A percentile compares a stretch with the other conserved stretches of the same genome.
phyloP scores from a whole-genome alignment of 2,888 invertebrate genomes.

The Muscina levida region DNA sequence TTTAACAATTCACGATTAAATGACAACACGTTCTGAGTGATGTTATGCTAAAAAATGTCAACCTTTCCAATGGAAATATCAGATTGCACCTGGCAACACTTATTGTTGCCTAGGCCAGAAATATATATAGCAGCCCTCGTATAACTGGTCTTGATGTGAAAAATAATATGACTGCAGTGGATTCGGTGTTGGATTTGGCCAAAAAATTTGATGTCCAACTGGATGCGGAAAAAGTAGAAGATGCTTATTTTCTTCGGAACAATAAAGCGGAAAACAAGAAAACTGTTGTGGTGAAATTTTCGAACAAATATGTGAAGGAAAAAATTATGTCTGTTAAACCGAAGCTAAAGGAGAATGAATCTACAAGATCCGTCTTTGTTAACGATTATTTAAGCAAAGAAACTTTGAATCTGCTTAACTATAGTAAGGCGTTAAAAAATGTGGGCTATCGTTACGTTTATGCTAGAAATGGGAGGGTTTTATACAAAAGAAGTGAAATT shows the following conservation, averaged over 20 bases:
- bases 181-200: slow-evolving; percentile 1
- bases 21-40: no score
- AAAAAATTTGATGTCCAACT: slow-evolving; percentile 3
- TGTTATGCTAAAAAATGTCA: no score
- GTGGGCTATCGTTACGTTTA: slow-evolving; percentile 10
- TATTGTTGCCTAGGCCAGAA: no score
- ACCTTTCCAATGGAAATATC: no score
- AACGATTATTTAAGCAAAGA: neutral
- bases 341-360: neutral
- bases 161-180: neutral
- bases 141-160: neutral
- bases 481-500: slow-evolving; percentile 12
- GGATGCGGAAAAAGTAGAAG: slow-evolving; percentile 1
- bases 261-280: neutral
- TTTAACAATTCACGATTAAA: no score
- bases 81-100: no score
- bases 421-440: slow-evolving; percentile 9
- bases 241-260: neutral
- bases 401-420: slow-evolving; percentile 13
- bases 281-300: neutral
- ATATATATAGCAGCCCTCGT: no score
- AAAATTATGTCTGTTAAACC: slow-evolving; percentile 7
- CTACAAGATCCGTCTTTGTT: neutral
- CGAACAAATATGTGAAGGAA: neutral
- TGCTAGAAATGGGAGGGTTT: neutral